phyloP scores from a whole-genome alignment of 2,113 vertebrate genomes.

The Grus americana region DNA sequence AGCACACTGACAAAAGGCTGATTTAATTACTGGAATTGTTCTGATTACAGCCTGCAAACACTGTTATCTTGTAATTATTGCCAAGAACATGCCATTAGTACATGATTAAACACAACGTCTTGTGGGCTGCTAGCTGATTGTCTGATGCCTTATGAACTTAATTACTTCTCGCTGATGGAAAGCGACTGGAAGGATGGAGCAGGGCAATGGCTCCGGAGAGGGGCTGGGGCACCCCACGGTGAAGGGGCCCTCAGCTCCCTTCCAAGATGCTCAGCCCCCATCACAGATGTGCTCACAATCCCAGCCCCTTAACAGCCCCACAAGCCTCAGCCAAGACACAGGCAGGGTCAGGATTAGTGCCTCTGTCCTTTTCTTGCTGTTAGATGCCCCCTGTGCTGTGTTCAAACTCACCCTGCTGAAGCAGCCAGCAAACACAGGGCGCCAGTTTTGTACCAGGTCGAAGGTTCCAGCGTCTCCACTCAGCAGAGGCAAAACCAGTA shows the following conservation, averaged over 20 bases:
- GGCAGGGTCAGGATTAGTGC: background rate
- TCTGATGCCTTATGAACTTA: conserved; percentile 72
- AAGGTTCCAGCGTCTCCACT: background rate
- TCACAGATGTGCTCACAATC: fast-evolving
- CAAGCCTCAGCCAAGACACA: background rate
- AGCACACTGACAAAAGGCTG: conserved; percentile 6
- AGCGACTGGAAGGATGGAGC: background rate
- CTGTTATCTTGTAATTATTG: conserved; percentile 75
- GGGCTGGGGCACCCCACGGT: fast-evolving
- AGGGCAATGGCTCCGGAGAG: fast-evolving
- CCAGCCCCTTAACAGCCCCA: background rate
- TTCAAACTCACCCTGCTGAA: background rate
- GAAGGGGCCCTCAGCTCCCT: background rate
- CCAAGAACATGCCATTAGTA: conserved; percentile 73
- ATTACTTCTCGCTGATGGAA: conserved; percentile 42
- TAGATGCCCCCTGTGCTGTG: background rate
- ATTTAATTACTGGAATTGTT: conserved; percentile 70
- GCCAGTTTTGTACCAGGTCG: background rate
- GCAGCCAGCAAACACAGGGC: background rate
- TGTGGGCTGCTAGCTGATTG: conserved; percentile 65
- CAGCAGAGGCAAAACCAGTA: background rate
- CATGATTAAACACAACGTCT: conserved; percentile 72
- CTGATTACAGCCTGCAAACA: conserved; percentile 75
- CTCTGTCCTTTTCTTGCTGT: background rate
- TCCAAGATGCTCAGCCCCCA: background rate